Percentiles rank a stretch among this genome's conserved stretches.
Evolutionary conservation across 2,113 vertebrate species (phyloP).

Genomic region (Ochotona princeps): DNA sequence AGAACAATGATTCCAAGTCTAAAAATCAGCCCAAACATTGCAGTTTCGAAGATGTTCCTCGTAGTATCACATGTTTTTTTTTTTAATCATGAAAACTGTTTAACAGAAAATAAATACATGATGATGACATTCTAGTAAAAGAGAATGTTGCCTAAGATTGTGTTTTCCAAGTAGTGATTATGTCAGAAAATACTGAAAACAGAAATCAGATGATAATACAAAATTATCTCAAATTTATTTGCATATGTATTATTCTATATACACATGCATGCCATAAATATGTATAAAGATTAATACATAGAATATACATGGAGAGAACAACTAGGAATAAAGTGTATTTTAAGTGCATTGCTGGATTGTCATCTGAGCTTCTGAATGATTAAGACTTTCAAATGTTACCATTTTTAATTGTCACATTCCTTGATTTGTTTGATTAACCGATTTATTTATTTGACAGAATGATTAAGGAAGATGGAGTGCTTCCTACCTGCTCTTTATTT

Average conservation of each 20-base stretch:
- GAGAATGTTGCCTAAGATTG: neutral
- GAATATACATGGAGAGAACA: neutral
- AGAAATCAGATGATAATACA: neutral
- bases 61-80: neutral
- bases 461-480: too few species aligned
- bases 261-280: neutral
- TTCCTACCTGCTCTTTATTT: too few species aligned
- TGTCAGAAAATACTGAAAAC: neutral
- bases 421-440: too few species aligned
- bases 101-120: neutral
- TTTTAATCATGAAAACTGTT: neutral
- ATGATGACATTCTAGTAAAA: neutral
- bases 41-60: neutral
- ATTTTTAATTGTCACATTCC: neutral
- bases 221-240: neutral
- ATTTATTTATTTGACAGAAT: too few species aligned
- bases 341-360: neutral
- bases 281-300: neutral
- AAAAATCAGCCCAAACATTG: neutral
- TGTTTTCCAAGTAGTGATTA: neutral
- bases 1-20: neutral
- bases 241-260: neutral
- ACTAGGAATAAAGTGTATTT: neutral
- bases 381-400: neutral
- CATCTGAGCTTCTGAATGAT: neutral